Base-by-base conservation (phyloP, 2,888 invertebrate species). In the Tinea trinotella region DNA sequence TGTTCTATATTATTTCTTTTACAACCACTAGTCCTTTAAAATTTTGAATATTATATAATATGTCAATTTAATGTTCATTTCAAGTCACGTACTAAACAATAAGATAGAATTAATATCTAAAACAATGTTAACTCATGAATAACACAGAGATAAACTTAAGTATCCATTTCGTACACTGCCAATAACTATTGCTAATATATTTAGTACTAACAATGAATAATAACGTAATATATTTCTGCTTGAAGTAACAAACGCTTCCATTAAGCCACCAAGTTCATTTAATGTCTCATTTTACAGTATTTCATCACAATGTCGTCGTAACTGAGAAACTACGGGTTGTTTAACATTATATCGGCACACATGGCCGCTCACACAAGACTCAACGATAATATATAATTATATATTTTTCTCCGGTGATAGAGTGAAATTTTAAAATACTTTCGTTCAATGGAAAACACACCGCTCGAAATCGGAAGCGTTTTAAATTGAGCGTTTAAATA, bases 381-480 rank as follows among this genome's bases (percentile, higher is more conserved):
- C 17, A 19, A 48, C 48, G 2, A 46, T 46, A 46, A 46, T 24
- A 50, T 46, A 49, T 54, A 54, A 56, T 54, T 56, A 53, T 40
- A 56, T 36, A 56, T 56, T 52, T 56, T 36, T 52, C 53, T 54
- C 54, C 36, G 50, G 36, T 48, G 18, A 30, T 48, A 46, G 18
- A 53, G 52, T 48, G 53, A 53, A 53, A 55, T 35, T 36, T 34
- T 18, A 24, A 24, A 57, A 55, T 57, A 57, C 60, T 58, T 60
- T 60, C 58, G 57, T 58, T 74, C 64, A 58, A 61, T 62, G 57
- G 73, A 74, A 71, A 74, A 71, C 65, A 61, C 65, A 62, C 12
- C 18, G 35, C 35, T 66, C 68, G 71, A 71, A 74, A 76, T 74
- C 65, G 70, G 71, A 70, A 71, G 67, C 69, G 61, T 64, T 66